Conservation (phyloP, 1,140 invertebrate species). For the Heliothis virescens region DNA sequence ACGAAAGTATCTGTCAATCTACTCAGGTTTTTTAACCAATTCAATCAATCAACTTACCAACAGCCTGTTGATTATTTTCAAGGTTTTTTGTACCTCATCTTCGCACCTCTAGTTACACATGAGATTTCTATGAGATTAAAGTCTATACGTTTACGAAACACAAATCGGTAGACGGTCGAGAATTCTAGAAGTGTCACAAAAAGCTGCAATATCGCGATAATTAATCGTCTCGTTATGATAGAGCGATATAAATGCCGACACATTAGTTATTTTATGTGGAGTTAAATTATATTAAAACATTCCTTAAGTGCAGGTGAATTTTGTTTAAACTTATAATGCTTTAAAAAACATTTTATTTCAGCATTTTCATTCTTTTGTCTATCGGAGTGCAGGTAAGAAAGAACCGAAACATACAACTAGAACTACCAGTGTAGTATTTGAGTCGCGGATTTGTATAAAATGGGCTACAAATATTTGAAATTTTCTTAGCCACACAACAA, state of each 20-base stretch:
- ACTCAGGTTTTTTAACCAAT: too few species aligned
- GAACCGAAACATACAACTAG: too few species aligned
- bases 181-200: conserved; percentile 40
- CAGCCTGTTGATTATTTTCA: too few species aligned
- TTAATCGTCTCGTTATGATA: conserved; percentile 36
- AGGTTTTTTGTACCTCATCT: background rate
- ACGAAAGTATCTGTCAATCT: too few species aligned
- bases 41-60: too few species aligned
- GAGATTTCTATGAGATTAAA: background rate
- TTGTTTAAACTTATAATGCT: background rate
- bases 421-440: too few species aligned
- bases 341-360: too few species aligned
- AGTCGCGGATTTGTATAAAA: too few species aligned
- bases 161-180: conserved; percentile 19
- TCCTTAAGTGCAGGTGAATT: background rate
- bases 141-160: conserved; percentile 32
- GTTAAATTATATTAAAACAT: background rate
- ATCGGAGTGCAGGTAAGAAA: too few species aligned
- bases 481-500: background rate
- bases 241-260: conserved; percentile 33
- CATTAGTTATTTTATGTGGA: conserved; percentile 5
- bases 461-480: background rate
- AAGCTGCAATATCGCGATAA: conserved; percentile 31
- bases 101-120: too few species aligned
- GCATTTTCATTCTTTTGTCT: too few species aligned